Conservation (phyloP, 2,888 invertebrate genomes). For the Andrena minutula region DNA sequence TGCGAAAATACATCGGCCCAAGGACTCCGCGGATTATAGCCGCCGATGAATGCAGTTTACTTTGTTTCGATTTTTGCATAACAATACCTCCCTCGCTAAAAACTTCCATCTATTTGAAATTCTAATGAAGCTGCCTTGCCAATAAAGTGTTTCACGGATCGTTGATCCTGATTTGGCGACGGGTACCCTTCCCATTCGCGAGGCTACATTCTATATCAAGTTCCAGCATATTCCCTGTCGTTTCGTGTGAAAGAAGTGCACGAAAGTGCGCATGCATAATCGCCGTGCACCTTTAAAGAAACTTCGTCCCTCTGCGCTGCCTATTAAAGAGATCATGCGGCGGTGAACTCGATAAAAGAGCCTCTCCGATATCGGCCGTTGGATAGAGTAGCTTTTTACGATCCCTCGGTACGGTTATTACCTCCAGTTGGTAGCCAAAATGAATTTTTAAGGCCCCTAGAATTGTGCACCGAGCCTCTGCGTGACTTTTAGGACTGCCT, state of each 20-base stretch:
- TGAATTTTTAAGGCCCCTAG: slow-evolving; percentile 37
- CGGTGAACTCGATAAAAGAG: slow-evolving; percentile 26
- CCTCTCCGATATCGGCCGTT: slow-evolving; percentile 39
- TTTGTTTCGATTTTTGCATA: slow-evolving; percentile 16
- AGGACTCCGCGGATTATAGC: slow-evolving; percentile 22
- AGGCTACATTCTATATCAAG: neutral
- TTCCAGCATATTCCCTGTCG: neutral
- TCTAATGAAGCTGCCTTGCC: slow-evolving; percentile 24
- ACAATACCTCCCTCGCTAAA: neutral
- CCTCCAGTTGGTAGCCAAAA: slow-evolving; percentile 42
- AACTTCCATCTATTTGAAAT: slow-evolving; percentile 34
- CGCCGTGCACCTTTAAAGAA: slow-evolving; percentile 20
- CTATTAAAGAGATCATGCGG: slow-evolving; percentile 15
- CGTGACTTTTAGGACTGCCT: slow-evolving; percentile 13
- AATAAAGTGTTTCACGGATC: slow-evolving; percentile 8
- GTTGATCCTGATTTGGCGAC: neutral
- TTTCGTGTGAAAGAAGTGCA: neutral
- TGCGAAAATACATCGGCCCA: slow-evolving; percentile 21
- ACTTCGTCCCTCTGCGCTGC: neutral
- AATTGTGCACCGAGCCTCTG: neutral
- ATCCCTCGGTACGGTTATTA: slow-evolving; percentile 32
- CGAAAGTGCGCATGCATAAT: neutral
- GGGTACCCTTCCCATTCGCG: neutral
- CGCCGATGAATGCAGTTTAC: slow-evolving; percentile 1
- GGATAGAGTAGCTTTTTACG: slow-evolving; percentile 45